Evolutionary conservation across 2,888 invertebrate genomes (phyloP), one percentile per base, ranked within the genome.

Genomic region (Geophilus truncorum): DNA sequence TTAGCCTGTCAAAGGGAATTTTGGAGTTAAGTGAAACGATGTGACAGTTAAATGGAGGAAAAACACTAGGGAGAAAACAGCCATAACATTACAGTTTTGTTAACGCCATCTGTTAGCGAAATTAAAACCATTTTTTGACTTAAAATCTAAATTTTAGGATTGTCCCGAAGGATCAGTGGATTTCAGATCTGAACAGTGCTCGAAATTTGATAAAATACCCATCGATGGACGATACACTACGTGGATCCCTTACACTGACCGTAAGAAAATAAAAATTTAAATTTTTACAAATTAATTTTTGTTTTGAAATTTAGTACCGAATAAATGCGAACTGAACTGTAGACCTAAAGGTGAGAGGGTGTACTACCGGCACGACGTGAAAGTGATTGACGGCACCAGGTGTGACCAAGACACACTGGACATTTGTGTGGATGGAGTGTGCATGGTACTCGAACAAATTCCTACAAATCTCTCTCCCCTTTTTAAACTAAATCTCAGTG

Each of bases 301-400:
- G 10, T 30, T 30, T 77, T 12, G 7, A 2, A 28, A 23, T 6
- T 32, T 30, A 79, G 78, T 80, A 9, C 40, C 36, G 28, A 95
- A 95, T 87, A 94, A 94, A 28, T 99, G 98, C 87, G 96, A 97
- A 87, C 89, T 98, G 85, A 96, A 96, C 88, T 98, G 98, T 88
- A 95, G 95, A 93, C 97, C 98, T 0, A 91, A 91, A 82, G 94
- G 93, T 0, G 95, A 95, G 86, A 90, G 94, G 82, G 96, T 98
- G 88, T 97, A 97, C 89, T 95, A 93, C 88, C 90, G 94, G 21
- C 95, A 96, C 86, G 92, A 92, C 84, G 89, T 90, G 82, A 92
- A 92, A 86, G 89, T 89, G 25, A 84, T 87, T 93, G 98, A 83
- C 90, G 92, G 82, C 93, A 98, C 89, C 93, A 95, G 75, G 90